Evolutionary conservation across 2,888 invertebrate genomes (phyloP).

Genomic region (Netelia virgata): DNA sequence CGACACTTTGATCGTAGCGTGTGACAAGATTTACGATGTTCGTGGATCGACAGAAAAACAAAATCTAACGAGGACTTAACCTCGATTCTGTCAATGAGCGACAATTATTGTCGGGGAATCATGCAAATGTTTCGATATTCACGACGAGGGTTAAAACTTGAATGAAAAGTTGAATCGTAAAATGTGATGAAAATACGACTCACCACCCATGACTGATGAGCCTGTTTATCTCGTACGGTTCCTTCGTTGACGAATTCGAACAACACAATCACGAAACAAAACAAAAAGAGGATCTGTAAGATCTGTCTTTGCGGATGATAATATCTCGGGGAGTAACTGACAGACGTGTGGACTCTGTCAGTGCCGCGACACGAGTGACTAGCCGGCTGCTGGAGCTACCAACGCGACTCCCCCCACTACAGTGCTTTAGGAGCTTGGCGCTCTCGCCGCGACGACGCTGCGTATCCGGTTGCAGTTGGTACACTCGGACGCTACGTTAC

Average conservation of each 20-base stretch:
- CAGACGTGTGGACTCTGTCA: constrained; percentile 74
- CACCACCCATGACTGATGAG: constrained; percentile 80
- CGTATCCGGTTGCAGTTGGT: neutral
- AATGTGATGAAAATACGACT: constrained; percentile 67
- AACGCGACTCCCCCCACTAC: constrained; percentile 30
- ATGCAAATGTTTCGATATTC: too few relatives aligned
- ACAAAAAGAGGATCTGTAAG: constrained; percentile 12
- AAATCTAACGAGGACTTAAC: neutral
- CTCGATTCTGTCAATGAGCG: neutral
- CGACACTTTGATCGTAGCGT: constrained; percentile 20
- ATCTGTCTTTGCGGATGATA: neutral
- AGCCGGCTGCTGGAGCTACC: constrained; percentile 51
- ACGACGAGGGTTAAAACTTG: neutral
- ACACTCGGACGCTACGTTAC: too few relatives aligned
- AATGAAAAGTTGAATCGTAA: neutral
- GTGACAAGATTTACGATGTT: too few relatives aligned
- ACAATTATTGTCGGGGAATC: neutral
- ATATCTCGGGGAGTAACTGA: constrained; percentile 32
- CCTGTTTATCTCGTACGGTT: constrained; percentile 43
- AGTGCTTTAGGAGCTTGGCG: neutral
- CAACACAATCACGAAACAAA: constrained; percentile 65
- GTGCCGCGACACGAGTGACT: constrained; percentile 79
- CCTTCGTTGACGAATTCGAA: constrained; percentile 22
- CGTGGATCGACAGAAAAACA: neutral
- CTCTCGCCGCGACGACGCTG: neutral